A percentile compares a stretch with the other conserved stretches of the same genome.
phyloP scores from a whole-genome alignment of 1,140 invertebrate species.

The Zaprionus camerounensis region DNA sequence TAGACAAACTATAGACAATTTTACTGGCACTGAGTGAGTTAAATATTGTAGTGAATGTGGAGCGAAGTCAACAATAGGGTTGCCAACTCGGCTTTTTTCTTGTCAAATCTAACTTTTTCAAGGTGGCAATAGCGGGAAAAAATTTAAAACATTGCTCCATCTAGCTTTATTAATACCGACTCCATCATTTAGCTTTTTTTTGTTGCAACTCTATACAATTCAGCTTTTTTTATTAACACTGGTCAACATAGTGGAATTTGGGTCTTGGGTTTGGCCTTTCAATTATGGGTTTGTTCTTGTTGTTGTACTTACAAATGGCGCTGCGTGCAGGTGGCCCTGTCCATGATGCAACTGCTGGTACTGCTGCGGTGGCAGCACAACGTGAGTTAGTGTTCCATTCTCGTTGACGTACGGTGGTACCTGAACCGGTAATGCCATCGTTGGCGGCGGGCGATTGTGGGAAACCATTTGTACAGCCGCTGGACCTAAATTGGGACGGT shows the following conservation, averaged over 20 bases:
- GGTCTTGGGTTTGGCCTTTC: conserved; percentile 1
- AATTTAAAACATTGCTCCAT: too few relatives aligned
- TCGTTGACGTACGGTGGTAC: conserved; percentile 96
- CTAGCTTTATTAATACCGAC: too few relatives aligned
- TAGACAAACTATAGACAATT: too few relatives aligned
- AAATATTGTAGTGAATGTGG: too few relatives aligned
- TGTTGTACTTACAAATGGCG: conserved; percentile 74
- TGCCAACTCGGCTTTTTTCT: too few relatives aligned
- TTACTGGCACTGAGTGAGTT: too few relatives aligned
- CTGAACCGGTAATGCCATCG: conserved; percentile 94
- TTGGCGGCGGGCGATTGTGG: conserved; percentile 91
- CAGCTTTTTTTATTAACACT: too few relatives aligned
- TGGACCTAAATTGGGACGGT: conserved; percentile 85
- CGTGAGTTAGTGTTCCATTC: conserved; percentile 92
- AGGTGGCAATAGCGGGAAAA: too few relatives aligned
- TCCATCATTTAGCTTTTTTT: too few relatives aligned
- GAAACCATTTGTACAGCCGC: conserved; percentile 94
- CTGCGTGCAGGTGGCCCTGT: conserved; percentile 83
- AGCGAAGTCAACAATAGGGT: too few relatives aligned
- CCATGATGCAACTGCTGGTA: conserved; percentile 87
- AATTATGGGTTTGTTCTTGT: not conserved
- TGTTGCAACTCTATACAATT: too few relatives aligned
- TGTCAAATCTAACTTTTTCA: too few relatives aligned
- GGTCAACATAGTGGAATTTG: not conserved
- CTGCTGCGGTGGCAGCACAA: conserved; percentile 91